Evolutionary conservation across 2,797 vertebrate species (phyloP), one percentile per base, ranked within the genome.

Genomic region (Petrocephalus schoutedeni): DNA sequence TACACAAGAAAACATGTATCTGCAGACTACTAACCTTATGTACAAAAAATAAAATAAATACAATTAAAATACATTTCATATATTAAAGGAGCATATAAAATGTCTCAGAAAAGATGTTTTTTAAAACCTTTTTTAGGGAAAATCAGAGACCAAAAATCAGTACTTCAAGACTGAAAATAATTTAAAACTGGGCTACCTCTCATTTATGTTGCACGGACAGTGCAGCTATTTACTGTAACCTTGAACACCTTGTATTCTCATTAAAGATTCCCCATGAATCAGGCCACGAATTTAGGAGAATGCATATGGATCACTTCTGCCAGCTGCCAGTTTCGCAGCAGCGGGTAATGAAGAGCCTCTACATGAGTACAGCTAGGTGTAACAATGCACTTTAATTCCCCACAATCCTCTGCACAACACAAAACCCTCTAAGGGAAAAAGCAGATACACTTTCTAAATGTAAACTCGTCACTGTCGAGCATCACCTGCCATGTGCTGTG

Each of bases 181-280:
- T 19, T 45, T 58, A 84, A 57, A 16, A 28, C 5, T 10, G 49
- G 77, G 56, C 53, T 49, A 28, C n/a, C 54, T 74, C 83, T 58
- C 88, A 59, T 64, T 88, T 58, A 77, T 88, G 53, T 59, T 53
- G 74, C 36, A 87, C 32, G 74, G 56, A 64, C 80, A 57, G 32
- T 32, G 32, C 23, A 82, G 85, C 56, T 67, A 58, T 86, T 89
- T 74, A 89, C 71, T 82, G 74, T 67, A 57, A 64, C 74, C 54
- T 85, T 61, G 56, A 74, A 83, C 57, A 16, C 28, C 61, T 51
- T 53, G 49, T 7, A 89, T 9, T 67, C 56, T 87, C 85, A 82
- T 87, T 89, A 87, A 87, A 87, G 71, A 87, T 83, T 87, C 77
- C 9, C 80, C 80, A 83, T 83, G 80, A 51, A 82, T 58, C n/a